Base-by-base conservation (phyloP, 2,113 vertebrate genomes). In the Hippocampus guttulatus region DNA sequence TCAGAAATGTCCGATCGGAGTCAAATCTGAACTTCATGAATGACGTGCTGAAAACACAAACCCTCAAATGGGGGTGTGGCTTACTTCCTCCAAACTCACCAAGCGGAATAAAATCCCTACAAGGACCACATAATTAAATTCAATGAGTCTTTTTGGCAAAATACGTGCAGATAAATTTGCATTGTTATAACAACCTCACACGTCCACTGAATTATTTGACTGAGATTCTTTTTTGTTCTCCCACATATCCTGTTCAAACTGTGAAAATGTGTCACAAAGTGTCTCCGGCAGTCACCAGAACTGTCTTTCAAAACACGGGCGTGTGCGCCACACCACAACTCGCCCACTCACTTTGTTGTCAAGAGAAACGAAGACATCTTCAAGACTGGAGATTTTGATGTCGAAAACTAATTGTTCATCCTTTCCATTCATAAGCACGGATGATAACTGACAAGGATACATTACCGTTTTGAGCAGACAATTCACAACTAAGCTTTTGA, bases 11-110 rank as follows among this genome's bases (percentile, higher is more conserved):
- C 69, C 76, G 81, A 81, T 79, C 78, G 86, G 81, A 49, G 68
- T 84, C 81, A 79, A 84, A 78, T 80, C 76, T 81, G 72, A 70
- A 79, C 74, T 73, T 85, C 79, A 86, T 82, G 83, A 83, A 85
- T 75, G 73, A 66, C 65, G 67, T 72, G 41, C 51, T 74, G 47
- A 5, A 11, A 64, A 65, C n/a, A 55, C 14, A 14, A 6, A 18
- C 5, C 5, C 15, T 43, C 63, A 45, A 25, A 14, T 23, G 3
- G 21, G 21, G 38, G 38, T 7, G 38, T 41, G 38, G 62, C 20
- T 41, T 6, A 21, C 21, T 2, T 63, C 61, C 61, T 9, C 20
- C 15, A 27, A 18, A 38, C 33, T 41, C 61, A n/a, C 38, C 5
- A 0, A 64, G 40, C 18, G 2, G 2, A 25, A 57, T 64, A 33